Evolutionary conservation across 2,888 invertebrate species (phyloP).

Genomic region (Schrankia costaestrigalis): DNA sequence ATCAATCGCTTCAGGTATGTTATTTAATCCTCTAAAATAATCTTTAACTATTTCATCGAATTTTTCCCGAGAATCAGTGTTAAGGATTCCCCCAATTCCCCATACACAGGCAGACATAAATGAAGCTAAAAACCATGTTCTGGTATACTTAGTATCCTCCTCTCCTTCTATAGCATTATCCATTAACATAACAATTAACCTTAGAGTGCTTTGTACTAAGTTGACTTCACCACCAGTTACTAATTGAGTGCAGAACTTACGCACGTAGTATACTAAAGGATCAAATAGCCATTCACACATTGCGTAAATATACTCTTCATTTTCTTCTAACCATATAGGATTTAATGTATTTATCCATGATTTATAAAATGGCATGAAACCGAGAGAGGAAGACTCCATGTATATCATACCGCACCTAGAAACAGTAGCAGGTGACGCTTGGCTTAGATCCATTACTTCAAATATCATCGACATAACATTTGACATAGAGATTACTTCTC

Average conservation of each 20-base stretch:
- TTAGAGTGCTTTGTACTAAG: constrained; percentile 85
- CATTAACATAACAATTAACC: constrained; percentile 89
- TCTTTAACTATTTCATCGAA: constrained; percentile 84
- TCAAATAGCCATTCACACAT: constrained; percentile 90
- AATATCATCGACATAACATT: constrained; percentile 92
- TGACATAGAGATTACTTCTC: constrained; percentile 92
- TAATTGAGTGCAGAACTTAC: constrained; percentile 84
- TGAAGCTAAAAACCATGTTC: constrained; percentile 88
- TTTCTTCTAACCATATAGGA: constrained; percentile 83
- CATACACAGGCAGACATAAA: constrained; percentile 88
- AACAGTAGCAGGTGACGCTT: constrained; percentile 93
- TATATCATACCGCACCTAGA: constrained; percentile 95
- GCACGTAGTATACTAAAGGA: constrained; percentile 86
- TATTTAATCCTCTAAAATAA: constrained; percentile 68
- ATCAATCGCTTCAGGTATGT: constrained; percentile 72
- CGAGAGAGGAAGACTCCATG: constrained; percentile 91
- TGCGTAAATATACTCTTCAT: constrained; percentile 79
- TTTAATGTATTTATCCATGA: constrained; percentile 88
- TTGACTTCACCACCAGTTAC: constrained; percentile 87
- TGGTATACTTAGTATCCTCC: constrained; percentile 85
- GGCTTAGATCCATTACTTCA: constrained; percentile 91
- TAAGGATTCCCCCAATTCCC: constrained; percentile 92
- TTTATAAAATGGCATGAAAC: constrained; percentile 89
- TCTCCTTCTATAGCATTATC: constrained; percentile 85
- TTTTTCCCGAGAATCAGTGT: constrained; percentile 84